Evolutionary conservation across 1,140 invertebrate species (phyloP), one percentile per base, ranked within the genome.

Genomic region (Diorhabda elongata): DNA sequence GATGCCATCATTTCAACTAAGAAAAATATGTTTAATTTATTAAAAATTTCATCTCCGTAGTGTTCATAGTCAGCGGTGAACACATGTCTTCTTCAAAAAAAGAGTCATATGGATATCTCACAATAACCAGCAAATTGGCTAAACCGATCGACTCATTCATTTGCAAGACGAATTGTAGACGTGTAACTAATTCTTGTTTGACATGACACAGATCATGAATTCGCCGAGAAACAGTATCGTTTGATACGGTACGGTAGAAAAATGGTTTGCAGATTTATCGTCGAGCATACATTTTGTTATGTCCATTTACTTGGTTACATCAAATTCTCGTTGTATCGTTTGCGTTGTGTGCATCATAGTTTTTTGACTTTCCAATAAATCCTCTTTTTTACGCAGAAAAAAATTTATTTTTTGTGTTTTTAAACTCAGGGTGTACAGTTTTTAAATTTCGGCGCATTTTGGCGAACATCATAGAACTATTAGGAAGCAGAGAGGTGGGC

Each of bases 1-100:
- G 73, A 80, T 72, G 60, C 74, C 77, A 67, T 73, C 67, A 42
- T 75, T 71, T 72, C 75, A 79, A 61, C 45, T 65, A 58, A 77
- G 43, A 76, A 72, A 75, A 73, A 77, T 70, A 64, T 70, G 69
- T 71, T 72, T 67, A 76, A 71, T 73, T 69, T 72, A 71, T 77
- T 69, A 74, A 78, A 76, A 72, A 75, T 75, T 62, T 69, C 11
- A 66, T 69, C 65, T 43, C 62, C 43, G 62, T 68, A 62, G 67
- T 62, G 60, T 68, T 68, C 41, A 60, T 68, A 41, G 59, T 58
- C 70, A 66, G 70, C 69, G 56, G 61, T 71, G 52, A 64, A 68
- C 62, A 69, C 67, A 72, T 69, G 61, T 73, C 59, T 70, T 73
- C 68, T 56, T 71, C 7, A 62, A 72, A 61, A 63, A 66, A 74